These are phyloP conservation scores for Poeciliopsis presidionis DNA, from an alignment of 2,797 vertebrate genomes.

Conservation along the genomic window DNA sequence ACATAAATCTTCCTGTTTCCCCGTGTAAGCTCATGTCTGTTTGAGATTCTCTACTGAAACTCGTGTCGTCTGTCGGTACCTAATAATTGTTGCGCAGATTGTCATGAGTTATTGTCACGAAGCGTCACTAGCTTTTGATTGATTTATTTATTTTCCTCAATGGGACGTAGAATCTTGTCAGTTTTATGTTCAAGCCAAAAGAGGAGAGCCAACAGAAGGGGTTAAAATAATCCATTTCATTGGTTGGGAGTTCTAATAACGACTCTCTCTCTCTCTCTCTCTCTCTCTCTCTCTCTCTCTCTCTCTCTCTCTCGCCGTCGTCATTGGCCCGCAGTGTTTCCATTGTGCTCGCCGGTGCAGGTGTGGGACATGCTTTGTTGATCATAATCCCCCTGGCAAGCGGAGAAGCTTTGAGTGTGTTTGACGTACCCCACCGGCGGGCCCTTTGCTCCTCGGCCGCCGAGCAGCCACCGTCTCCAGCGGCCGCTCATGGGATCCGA, in stretches of 20 bases:
- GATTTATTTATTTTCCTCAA: conserved; percentile 59
- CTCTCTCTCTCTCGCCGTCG: conserved; percentile 31
- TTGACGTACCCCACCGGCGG: conserved; percentile 96
- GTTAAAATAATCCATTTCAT: conserved; percentile 80
- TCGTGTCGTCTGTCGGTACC: conserved; percentile 10
- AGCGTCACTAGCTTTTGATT: conserved; percentile 47
- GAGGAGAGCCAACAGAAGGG: conserved; percentile 67
- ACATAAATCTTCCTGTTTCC: too few relatives aligned
- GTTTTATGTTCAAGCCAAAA: conserved; percentile 57
- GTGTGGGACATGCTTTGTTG: conserved; percentile 96
- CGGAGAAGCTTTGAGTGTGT: conserved; percentile 92
- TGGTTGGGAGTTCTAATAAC: conserved; percentile 72
- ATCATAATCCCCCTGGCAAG: conserved; percentile 89
- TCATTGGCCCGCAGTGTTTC: conserved; percentile 78
- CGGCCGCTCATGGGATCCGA: conserved; percentile 93
- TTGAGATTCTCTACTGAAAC: neutral
- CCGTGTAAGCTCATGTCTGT: neutral
- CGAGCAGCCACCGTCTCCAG: conserved; percentile 87
- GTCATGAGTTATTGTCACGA: conserved; percentile 42
- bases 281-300: conserved; percentile 15
- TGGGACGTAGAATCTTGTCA: conserved; percentile 64
- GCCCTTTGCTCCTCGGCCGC: conserved; percentile 87
- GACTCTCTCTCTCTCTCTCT: conserved; percentile 29
- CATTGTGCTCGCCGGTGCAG: conserved; percentile 86
- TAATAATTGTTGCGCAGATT: conserved; percentile 31